Evolutionary conservation across 2,888 invertebrate genomes (phyloP), one percentile per base, ranked within the genome.

Genomic region (Pterostichus niger): DNA sequence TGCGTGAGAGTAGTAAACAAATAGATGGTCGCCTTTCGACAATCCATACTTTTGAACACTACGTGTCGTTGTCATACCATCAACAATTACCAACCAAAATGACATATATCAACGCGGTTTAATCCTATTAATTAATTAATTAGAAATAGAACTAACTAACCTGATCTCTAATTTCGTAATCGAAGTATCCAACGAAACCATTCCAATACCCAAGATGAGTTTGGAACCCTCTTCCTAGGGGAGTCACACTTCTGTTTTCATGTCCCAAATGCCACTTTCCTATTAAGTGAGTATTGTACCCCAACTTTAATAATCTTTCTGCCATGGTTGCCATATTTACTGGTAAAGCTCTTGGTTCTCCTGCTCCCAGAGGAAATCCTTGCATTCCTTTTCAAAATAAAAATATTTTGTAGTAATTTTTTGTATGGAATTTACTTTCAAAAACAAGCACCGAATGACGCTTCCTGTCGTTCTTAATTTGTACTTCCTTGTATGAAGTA

Each of bases 191-290:
- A 68, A 96, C 92, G 86, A 92, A 95, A 2, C 96, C 97, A 78
- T 94, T 94, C 92, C 95, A 95, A 88, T 96, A 97, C 0, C 98
- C 98, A 87, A 94, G 95, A 88, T 97, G 96, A 1, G 93, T 91
- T 86, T 96, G 94, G 87, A 96, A 98, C 0, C 97, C 97, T 68
- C 96, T 92, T 64, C 91, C 90, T 0, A 92, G 92, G 0, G 96
- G 96, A 1, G 95, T 92, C 87, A 92, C 94, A 84, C 93, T 93
- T 76, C 91, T 90, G 64, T 92, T 91, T 75, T 93, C 94, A 90
- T 93, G 94, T 0, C 98, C 97, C 84, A 97, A 92, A 88, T 96
- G 95, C 96, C 96, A 96, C 91, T 97, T 97, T 5, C 97, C 97
- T 4, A 97, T 93, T 80, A 95, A 92, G 88, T 95, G 94, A 0